Base-by-base conservation (phyloP, 2,888 invertebrate species). In the Coremacera marginata region DNA sequence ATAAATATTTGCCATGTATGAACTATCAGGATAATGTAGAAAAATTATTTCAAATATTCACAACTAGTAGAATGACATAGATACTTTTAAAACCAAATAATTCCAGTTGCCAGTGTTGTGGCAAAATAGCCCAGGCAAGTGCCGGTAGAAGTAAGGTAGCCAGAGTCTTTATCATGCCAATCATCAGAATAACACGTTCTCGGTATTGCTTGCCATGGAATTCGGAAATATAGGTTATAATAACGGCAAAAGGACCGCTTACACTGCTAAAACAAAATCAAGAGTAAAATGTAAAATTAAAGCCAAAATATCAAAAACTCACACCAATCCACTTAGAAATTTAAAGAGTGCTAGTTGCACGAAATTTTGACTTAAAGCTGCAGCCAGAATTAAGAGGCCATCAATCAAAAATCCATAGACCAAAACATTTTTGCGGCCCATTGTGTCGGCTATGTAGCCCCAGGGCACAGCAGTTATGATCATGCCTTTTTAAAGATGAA, bases 381-480 rank as follows among this genome's bases (percentile, higher is more conserved):
- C 91, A 1, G 92, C 84, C 19, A 94, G 82, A 71, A 94, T 93
- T 81, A 93, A 92, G 27, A 93, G 79, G 0, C 91, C 92, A 19
- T 94, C 92, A 14, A 91, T 86, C 63, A 94, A 84, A 83, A 92
- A 93, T 0, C 94, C 94, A 84, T 91, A 90, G 16, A 93, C 89
- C 82, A 95, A 90, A 67, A 95, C 90, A 83, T 92, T 92, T 80
- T 91, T 91, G 70, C 94, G 90, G 0, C 95, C 95, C 78, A 93
- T 90, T 0, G 93, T 93, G 84, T 95, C 95, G 0, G 94, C 93
- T 7, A 95, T 86, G 84, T 93, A 94, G 3, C 95, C 95, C 95
- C 95, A 95, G 1, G 94, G 79, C 85, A 94, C 91, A 0, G 94
- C 93, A 55, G 94, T 94, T 0, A 92, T 90, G 82, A 94, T 93